These are phyloP conservation scores for Fopius arisanus DNA, from an alignment of 1,140 invertebrate genomes.

Conservation along the genomic window DNA sequence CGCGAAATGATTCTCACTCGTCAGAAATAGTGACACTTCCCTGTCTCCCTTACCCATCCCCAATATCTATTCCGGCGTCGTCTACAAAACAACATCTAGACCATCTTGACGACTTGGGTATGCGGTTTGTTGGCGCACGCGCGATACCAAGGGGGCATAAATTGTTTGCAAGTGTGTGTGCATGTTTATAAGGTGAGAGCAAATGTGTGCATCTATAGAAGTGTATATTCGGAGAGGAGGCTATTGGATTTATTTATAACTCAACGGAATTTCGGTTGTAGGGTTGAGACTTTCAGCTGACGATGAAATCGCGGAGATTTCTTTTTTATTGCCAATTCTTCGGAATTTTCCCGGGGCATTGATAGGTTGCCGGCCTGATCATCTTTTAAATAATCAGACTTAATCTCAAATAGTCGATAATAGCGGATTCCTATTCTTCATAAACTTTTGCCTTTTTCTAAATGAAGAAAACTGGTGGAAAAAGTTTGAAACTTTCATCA, in stretches of 20 bases:
- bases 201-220: conserved; percentile 15
- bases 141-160: neutral
- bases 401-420: too few species aligned
- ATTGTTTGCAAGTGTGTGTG: conserved; percentile 17
- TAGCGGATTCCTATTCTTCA: too few species aligned
- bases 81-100: conserved; percentile 61
- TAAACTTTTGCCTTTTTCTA: too few species aligned
- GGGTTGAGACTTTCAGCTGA: conserved; percentile 8
- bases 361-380: too few species aligned
- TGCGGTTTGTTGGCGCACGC: conserved; percentile 19
- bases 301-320: neutral
- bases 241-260: conserved; percentile 36
- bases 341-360: neutral
- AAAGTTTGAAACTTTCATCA: too few species aligned
- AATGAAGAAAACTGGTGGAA: too few species aligned
- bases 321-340: neutral
- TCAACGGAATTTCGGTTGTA: conserved; percentile 29
- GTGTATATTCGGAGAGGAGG: conserved; percentile 19
- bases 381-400: too few species aligned
- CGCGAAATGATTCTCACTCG: conserved; percentile 38
- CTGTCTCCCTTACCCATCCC: conserved; percentile 58
- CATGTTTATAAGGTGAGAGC: neutral
- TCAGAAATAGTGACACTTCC: conserved; percentile 66
- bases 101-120: conserved; percentile 24
- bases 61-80: conserved; percentile 64